Conservation (phyloP, 2,888 invertebrate genomes). For the Omphaloscelis lunosa region DNA sequence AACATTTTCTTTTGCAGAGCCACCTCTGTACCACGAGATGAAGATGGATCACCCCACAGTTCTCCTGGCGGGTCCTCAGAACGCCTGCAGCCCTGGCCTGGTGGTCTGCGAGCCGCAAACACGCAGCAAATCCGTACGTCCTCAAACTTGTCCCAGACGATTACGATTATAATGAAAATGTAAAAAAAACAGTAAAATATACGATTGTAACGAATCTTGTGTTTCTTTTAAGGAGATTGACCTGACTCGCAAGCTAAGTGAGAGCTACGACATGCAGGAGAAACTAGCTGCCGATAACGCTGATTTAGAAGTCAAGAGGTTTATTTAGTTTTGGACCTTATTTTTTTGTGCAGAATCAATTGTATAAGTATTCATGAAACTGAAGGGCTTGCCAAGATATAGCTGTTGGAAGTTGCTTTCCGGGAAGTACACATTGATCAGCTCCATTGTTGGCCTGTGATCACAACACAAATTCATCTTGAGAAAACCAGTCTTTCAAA, state of each 20-base stretch:
- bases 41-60: conserved; percentile 81
- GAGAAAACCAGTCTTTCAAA: background rate
- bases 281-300: conserved; percentile 92
- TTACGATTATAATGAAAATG: conserved; percentile 12
- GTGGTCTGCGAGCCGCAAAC: conserved; percentile 69
- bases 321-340: conserved; percentile 69
- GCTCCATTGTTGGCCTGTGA: background rate
- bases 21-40: conserved; percentile 79
- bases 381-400: background rate
- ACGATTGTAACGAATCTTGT: conserved; percentile 58
- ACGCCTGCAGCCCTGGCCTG: conserved; percentile 52
- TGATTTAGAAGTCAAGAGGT: conserved; percentile 93
- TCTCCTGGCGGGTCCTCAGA: conserved; percentile 69
- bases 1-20: conserved; percentile 68
- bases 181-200: conserved; percentile 56
- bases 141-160: conserved; percentile 52
- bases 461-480: background rate
- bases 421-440: background rate
- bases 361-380: background rate
- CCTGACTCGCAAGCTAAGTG: conserved; percentile 90
- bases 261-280: conserved; percentile 93
- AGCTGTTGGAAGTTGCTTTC: background rate
- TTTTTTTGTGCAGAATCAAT: background rate
- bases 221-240: conserved; percentile 84
- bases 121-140: conserved; percentile 87